Conservation (phyloP, 2,888 invertebrate genomes). For the Zygogramma bicolorata region DNA sequence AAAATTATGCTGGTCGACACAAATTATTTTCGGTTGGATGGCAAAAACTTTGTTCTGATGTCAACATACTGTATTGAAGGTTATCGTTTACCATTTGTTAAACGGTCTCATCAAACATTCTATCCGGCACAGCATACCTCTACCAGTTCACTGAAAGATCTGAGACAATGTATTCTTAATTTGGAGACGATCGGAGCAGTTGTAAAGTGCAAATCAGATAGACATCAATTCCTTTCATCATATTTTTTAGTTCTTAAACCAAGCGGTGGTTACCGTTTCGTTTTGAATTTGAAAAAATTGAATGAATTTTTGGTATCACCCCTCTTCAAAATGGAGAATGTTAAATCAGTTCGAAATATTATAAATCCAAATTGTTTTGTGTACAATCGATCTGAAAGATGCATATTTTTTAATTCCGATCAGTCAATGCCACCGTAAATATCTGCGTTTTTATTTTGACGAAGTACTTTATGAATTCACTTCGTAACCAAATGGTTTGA, state of each 20-base stretch:
- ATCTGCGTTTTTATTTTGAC: neutral
- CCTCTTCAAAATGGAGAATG: neutral
- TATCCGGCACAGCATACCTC: no score
- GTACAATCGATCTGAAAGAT: conserved; percentile 4
- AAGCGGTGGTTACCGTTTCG: neutral
- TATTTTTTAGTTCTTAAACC: conserved; percentile 15
- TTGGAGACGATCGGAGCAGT: no score
- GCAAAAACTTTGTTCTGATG: no score
- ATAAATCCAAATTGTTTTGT: neutral
- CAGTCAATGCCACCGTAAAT: neutral
- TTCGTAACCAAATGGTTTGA: neutral
- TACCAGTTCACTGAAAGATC: no score
- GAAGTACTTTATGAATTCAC: neutral
- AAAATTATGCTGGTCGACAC: no score
- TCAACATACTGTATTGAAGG: no score
- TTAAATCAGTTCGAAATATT: neutral
- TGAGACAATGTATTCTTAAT: no score
- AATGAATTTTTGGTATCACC: neutral
- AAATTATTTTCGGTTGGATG: no score
- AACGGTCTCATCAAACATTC: no score
- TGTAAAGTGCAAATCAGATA: no score
- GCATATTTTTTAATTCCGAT: conserved; percentile 10
- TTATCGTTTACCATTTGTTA: no score
- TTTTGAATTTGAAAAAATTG: neutral
- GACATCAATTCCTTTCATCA: neutral